Conservation (phyloP, 2,797 vertebrate genomes). For the Pseudopleuronectes americanus region DNA sequence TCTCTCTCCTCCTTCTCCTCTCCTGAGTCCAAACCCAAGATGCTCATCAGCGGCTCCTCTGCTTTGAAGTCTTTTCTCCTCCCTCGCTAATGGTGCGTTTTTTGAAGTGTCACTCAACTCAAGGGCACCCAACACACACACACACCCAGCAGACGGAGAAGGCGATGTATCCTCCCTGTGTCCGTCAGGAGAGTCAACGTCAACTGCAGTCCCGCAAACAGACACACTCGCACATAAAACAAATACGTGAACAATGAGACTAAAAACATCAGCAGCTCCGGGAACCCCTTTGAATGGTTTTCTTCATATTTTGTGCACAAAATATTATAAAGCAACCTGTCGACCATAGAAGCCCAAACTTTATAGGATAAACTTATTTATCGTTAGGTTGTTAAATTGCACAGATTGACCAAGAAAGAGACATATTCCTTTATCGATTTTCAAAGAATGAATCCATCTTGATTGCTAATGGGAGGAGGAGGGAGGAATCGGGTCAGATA, state of each 20-base stretch:
- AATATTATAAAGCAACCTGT: too few relatives aligned
- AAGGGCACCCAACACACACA: conserved; percentile 69
- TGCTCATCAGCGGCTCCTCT: conserved; percentile 68
- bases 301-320: too few relatives aligned
- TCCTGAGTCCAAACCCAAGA: conserved; percentile 67
- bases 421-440: conserved; percentile 35
- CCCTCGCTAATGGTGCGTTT: conserved; percentile 73
- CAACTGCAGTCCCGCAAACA: too few relatives aligned
- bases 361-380: conserved; percentile 7
- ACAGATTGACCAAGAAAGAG: conserved; percentile 8
- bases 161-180: conserved; percentile 27
- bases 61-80: conserved; percentile 78
- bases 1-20: conserved; percentile 34
- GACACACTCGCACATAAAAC: too few relatives aligned
- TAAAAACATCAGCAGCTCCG: too few relatives aligned
- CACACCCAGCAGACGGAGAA: neutral
- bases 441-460: conserved; percentile 35
- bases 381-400: conserved; percentile 8
- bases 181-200: conserved; percentile 13
- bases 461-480: conserved; percentile 23
- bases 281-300: neutral
- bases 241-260: too few relatives aligned
- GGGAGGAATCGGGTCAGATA: conserved; percentile 34
- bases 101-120: conserved; percentile 85
- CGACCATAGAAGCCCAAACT: too few relatives aligned